These are phyloP conservation scores for Amphiprion clarkii DNA, from an alignment of 2,797 vertebrate genomes.

Conservation along the genomic window DNA sequence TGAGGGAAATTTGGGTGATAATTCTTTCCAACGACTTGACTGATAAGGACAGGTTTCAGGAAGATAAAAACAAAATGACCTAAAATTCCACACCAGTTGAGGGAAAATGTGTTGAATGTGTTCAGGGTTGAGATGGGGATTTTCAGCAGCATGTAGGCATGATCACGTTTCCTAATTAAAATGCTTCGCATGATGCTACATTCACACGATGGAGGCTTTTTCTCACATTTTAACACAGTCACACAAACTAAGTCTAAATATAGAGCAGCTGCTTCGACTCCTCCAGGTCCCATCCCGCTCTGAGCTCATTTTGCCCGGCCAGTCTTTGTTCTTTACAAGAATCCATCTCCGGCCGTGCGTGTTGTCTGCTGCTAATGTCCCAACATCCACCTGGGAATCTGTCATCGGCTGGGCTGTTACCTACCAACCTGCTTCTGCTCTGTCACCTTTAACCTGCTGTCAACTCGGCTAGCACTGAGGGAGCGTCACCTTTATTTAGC, in stretches of 20 bases:
- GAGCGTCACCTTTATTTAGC: slow-evolving; percentile 64
- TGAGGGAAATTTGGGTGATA: not conserved
- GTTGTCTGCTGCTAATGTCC: slow-evolving; percentile 52
- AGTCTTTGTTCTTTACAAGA: slow-evolving; percentile 55
- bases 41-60: not conserved
- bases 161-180: slow-evolving; percentile 46
- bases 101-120: not conserved
- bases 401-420: slow-evolving; percentile 72
- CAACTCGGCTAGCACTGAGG: slow-evolving; percentile 57
- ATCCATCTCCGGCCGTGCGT: slow-evolving; percentile 29
- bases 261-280: slow-evolving; percentile 69
- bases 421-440: slow-evolving; percentile 63
- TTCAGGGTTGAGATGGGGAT: slow-evolving; percentile 1
- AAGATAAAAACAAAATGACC: not conserved
- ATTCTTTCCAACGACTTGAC: not conserved
- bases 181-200: slow-evolving; percentile 16
- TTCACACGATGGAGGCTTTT: slow-evolving; percentile 32
- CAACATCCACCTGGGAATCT: slow-evolving; percentile 65
- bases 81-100: not conserved
- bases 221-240: slow-evolving; percentile 35
- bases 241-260: slow-evolving; percentile 66
- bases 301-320: slow-evolving; percentile 26
- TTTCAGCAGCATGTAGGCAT: not conserved
- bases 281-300: slow-evolving; percentile 55
- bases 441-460: slow-evolving; percentile 77